These are phyloP conservation scores for Ceratosolen fusciceps DNA, from an alignment of 1,140 invertebrate genomes.

Conservation along the genomic window DNA sequence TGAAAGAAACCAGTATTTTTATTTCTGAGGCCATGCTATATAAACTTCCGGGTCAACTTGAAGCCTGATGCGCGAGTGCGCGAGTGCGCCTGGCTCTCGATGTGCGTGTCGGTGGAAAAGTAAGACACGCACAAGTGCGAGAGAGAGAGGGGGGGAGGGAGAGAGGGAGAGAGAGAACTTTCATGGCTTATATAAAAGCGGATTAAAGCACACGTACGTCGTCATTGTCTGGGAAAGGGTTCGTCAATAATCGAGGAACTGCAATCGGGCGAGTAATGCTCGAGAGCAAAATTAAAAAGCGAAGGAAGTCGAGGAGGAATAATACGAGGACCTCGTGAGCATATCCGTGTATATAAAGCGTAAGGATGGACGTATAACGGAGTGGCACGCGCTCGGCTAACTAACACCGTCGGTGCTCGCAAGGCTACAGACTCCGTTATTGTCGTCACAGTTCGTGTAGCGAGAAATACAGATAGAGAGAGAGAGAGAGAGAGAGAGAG, in stretches of 20 bases:
- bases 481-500: neutral
- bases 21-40: neutral
- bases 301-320: neutral
- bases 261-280: neutral
- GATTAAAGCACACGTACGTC: neutral
- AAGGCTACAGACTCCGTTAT: constrained; percentile 17
- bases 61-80: neutral
- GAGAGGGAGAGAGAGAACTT: neutral
- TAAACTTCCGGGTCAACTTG: neutral
- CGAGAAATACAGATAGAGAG: neutral
- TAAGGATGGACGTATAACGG: constrained; percentile 28
- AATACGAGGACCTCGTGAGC: neutral
- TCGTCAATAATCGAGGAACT: neutral
- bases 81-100: neutral
- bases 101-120: neutral
- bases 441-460: neutral
- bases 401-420: neutral
- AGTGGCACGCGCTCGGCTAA: neutral
- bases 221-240: too few species aligned
- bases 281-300: neutral
- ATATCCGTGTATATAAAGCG: neutral
- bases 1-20: constrained; percentile 7
- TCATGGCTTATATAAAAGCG: neutral
- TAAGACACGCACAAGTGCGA: neutral
- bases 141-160: neutral